Evolutionary conservation across 2,888 invertebrate species (phyloP).

Genomic region (Unio delphinus): DNA sequence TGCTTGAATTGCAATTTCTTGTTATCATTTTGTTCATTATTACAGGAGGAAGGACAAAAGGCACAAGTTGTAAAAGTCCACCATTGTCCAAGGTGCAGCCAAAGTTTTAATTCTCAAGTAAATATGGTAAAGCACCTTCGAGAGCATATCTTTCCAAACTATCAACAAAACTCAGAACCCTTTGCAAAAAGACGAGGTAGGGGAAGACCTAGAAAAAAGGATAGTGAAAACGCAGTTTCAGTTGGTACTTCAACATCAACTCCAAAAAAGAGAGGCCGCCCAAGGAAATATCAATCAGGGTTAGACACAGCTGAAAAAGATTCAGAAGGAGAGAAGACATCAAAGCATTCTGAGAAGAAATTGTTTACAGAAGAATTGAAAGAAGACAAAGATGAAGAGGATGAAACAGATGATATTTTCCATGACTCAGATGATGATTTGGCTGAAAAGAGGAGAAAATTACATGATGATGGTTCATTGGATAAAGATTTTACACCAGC

Average conservation of each 20-base stretch:
- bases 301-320: neutral
- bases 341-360: too few relatives aligned
- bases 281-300: constrained; percentile 1
- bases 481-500: constrained; percentile 36
- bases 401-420: constrained; percentile 7
- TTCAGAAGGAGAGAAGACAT: neutral
- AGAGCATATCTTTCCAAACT: constrained; percentile 38
- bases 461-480: constrained; percentile 9
- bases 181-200: constrained; percentile 1
- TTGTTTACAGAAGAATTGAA: too few relatives aligned
- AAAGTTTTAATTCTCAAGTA: constrained; percentile 39
- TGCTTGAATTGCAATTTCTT: too few relatives aligned
- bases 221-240: too few relatives aligned
- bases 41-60: neutral
- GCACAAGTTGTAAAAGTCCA: constrained; percentile 24
- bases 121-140: constrained; percentile 51
- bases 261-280: too few relatives aligned
- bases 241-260: too few relatives aligned
- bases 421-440: constrained; percentile 13
- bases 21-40: too few relatives aligned
- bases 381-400: constrained; percentile 3
- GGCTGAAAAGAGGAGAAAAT: constrained; percentile 2
- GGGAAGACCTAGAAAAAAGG: constrained; percentile 4
- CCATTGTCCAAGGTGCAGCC: constrained; percentile 47
- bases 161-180: neutral